Conservation (phyloP, 2,113 vertebrate genomes). For the Malurus cyaneus region DNA sequence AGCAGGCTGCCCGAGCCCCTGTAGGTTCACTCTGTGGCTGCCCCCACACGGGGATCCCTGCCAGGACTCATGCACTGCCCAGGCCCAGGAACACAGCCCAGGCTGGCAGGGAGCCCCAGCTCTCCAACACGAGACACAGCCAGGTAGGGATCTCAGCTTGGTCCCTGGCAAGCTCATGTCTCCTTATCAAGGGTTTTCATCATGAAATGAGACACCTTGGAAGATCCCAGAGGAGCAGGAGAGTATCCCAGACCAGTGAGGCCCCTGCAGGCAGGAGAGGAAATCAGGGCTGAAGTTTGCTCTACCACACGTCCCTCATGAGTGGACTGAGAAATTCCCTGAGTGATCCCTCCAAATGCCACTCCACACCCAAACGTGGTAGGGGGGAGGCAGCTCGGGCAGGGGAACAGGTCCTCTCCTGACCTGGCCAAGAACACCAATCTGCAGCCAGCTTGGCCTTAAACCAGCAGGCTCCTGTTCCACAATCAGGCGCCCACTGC, state of each 20-base stretch:
- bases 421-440: neutral
- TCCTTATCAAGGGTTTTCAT: neutral
- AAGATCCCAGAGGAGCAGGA: neutral
- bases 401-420: neutral
- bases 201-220: neutral
- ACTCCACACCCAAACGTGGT: neutral
- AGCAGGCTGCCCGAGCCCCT: rapidly evolving
- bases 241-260: neutral
- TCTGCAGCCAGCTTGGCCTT: neutral
- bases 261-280: neutral
- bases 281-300: neutral
- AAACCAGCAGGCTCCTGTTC: neutral
- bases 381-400: rapidly evolving
- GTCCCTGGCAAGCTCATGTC: neutral
- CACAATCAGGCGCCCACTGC: neutral
- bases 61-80: neutral
- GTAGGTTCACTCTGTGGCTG: rapidly evolving
- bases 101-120: neutral
- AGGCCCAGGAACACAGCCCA: neutral
- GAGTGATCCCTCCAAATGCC: neutral
- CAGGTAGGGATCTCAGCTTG: neutral
- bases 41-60: rapidly evolving
- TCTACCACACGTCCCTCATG: neutral
- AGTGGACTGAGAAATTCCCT: neutral
- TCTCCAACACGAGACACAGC: neutral